Base-by-base conservation (phyloP, 1,140 invertebrate genomes). In the Hyposmocoma kahamanoa region DNA sequence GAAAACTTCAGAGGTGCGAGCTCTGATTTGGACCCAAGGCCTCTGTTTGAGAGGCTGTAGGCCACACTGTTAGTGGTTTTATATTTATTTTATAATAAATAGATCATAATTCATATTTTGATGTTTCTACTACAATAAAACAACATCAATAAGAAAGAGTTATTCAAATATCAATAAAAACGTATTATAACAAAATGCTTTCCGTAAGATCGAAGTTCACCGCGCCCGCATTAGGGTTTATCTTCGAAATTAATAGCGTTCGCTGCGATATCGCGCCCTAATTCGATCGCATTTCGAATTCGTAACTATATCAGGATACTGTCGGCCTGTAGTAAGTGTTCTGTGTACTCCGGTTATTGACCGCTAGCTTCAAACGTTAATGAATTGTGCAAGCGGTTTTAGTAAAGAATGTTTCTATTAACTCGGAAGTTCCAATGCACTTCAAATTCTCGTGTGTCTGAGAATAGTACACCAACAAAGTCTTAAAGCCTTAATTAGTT, bases 201-300 rank as follows among this genome's bases (percentile, higher is more conserved):
- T 59, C 44, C 49, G 50, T 62, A 63, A 41, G 54, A 59, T 53
- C 57, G 44, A 28, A 62, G 70, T 66, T 76, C 68, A 62, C n/a
- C 20, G 56, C 15, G 49, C 46, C 47, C 46, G 67, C 70, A 72
- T 80, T 71, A 72, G 67, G 53, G 79, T 77, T 83, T 83, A 83
- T 85, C 81, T 69, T 54, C 15, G 55, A 71, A 79, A 84, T 75
- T 79, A 79, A 80, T 70, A 80, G 76, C 72, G 53, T 61, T 64
- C 63, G 62, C 61, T 44, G n/a, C 60, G 32, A 50, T 79, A 80
- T 80, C 75, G 73, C 28, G 49, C 45, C 45, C 68, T 74, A 78
- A 81, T 84, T 80, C 73, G 67, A 70, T 80, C 63, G 64, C 62
- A 73, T 80, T 79, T 75, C 45, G 59, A 70, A 77, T 72, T 71